Evolutionary conservation across 1,140 invertebrate genomes (phyloP), one percentile per base, ranked within the genome.

Genomic region (Aporrectodea caliginosa): DNA sequence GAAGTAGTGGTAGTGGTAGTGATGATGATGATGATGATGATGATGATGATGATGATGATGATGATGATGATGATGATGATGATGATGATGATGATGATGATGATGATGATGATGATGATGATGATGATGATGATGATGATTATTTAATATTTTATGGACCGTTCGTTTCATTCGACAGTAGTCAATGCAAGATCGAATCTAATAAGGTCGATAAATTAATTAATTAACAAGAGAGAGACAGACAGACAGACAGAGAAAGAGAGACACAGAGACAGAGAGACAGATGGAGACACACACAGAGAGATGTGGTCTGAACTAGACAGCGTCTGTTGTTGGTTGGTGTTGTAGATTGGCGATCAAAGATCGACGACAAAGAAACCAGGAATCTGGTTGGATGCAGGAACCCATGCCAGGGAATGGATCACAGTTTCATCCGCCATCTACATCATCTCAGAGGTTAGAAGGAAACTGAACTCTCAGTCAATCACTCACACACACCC

Each of bases 371-470:
- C 16, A 31, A 27, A 35, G 1, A 76, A 22, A 71, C 68, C 79
- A 35, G 75, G 35, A 30, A 31, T 77, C 22, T 77, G 73, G 68
- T 1, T 73, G 43, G 71, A 71, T 72, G 58, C 6, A 22, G 77
- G 77, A n/a, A 71, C 68, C 1, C 77, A 78, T 27, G 77, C 77
- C 0, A 69, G 77, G 16, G 77, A 78, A 30, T 78, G 77, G 77
- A 78, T 78, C 29, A 34, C 77, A 12, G 29, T 78, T 32, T 30
- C 77, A 32, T 70, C 69, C 16, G 77, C 32, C 32, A n/a, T 31
- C n/a, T 78, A 33, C 32, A 1, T 78, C 77, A 71, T 78, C 58
- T 14, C 58, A 2, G 58, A 78, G 77, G 77, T 78, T 14, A 69
- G 14, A 69, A 16, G 58, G n/a, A n/a, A n/a, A n/a, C n/a, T n/a